Conservation (phyloP, 2,888 invertebrate genomes). For the Machimus atricapillus region DNA sequence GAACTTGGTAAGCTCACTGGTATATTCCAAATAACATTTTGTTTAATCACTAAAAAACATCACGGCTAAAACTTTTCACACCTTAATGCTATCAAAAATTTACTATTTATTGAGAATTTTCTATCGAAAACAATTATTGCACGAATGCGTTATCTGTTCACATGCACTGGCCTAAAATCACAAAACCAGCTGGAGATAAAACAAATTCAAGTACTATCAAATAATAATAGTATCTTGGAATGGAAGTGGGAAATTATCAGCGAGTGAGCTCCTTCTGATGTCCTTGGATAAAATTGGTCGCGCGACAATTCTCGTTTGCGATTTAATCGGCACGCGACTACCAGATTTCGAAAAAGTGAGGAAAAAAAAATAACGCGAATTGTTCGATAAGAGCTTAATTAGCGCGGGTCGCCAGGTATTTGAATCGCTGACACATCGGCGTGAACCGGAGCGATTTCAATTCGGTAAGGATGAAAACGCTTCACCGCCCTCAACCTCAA, state of each 20-base stretch:
- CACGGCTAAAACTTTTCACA: neutral
- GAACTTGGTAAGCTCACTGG: neutral
- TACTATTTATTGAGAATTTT: neutral
- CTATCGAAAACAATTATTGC: neutral
- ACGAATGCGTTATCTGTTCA: neutral
- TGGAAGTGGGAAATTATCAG: neutral
- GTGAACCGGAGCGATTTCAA: neutral
- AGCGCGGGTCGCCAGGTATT: neutral
- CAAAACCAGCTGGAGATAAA: neutral
- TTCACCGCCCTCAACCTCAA: neutral
- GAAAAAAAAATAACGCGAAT: neutral
- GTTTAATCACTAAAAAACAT: neutral
- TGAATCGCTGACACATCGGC: neutral
- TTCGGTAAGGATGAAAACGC: neutral
- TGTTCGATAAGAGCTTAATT: neutral
- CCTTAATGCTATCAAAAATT: neutral
- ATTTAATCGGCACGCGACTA: neutral
- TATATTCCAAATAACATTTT: neutral
- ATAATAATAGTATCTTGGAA: neutral
- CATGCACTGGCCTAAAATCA: neutral
- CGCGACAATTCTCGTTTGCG: neutral
- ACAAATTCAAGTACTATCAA: neutral
- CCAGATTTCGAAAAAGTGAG: neutral
- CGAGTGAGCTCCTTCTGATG: neutral
- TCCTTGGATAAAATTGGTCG: neutral